Evolutionary conservation across 2,888 invertebrate species (phyloP).

Genomic region (Micropterix aruncella): DNA sequence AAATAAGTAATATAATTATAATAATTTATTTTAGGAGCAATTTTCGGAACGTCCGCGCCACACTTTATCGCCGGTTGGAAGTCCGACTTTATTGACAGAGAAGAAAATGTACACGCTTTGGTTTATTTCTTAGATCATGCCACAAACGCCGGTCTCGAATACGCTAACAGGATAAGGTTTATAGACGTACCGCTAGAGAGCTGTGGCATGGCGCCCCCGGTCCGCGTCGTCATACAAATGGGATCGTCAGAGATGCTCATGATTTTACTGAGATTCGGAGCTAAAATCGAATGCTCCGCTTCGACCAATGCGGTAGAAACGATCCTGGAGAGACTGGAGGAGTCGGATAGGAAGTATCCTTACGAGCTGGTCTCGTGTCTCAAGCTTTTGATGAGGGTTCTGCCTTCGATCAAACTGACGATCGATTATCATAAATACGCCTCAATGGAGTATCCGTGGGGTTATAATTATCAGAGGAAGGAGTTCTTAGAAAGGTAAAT

Average conservation of each 20-base stretch:
- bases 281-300: constrained; percentile 41
- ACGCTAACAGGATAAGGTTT: constrained; percentile 37
- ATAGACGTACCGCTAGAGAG: constrained; percentile 74
- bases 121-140: constrained; percentile 70
- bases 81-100: constrained; percentile 64
- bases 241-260: constrained; percentile 61
- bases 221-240: constrained; percentile 61
- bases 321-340: constrained; percentile 47
- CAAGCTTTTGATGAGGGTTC: constrained; percentile 48
- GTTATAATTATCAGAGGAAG: constrained; percentile 33
- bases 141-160: constrained; percentile 46
- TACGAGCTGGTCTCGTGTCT: constrained; percentile 57
- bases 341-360: constrained; percentile 48
- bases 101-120: constrained; percentile 64
- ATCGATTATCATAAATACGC: constrained; percentile 22
- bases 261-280: constrained; percentile 59
- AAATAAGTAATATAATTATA: neutral
- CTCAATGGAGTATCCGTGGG: constrained; percentile 23
- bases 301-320: constrained; percentile 48
- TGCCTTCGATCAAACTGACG: constrained; percentile 42
- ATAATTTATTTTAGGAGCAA: constrained; percentile 48
- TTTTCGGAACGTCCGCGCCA: constrained; percentile 69
- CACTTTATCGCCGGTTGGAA: constrained; percentile 79
- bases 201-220: constrained; percentile 58
- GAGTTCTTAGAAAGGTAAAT: constrained; percentile 28